These are phyloP conservation scores for Sorex fumeus DNA, from an alignment of 2,113 vertebrate species.

Conservation along the genomic window DNA sequence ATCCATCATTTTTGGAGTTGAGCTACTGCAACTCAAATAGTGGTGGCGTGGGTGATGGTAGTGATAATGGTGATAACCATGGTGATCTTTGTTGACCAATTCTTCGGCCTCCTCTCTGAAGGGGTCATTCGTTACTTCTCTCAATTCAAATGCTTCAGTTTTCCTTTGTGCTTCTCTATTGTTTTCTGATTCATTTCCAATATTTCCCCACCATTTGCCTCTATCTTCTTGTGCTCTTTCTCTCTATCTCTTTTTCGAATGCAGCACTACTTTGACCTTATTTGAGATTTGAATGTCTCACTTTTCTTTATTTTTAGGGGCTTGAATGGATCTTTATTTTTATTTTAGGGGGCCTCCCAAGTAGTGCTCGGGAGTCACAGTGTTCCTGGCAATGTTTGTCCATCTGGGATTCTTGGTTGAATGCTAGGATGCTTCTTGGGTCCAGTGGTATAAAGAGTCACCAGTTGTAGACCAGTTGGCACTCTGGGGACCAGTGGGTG, in stretches of 20 bases:
- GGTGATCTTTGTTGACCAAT: background rate
- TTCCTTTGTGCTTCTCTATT: background rate
- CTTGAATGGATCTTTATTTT: background rate
- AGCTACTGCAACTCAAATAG: background rate
- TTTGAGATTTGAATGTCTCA: background rate
- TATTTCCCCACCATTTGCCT: background rate
- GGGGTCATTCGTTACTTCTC: background rate
- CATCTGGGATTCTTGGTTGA: too few species aligned
- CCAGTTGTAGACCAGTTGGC: too few species aligned
- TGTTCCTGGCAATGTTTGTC: too few species aligned
- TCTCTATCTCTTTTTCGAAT: slow-evolving; percentile 21
- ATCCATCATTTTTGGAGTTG: background rate
- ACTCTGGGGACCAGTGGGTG: too few species aligned
- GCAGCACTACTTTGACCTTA: slow-evolving; percentile 20
- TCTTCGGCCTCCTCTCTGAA: background rate
- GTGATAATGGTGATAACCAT: too few species aligned
- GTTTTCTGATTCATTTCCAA: background rate
- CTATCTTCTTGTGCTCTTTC: background rate
- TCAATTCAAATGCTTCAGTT: background rate
- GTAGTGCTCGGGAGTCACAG: too few species aligned
- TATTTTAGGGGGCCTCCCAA: too few species aligned
- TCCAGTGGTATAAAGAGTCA: too few species aligned
- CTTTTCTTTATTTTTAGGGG: background rate
- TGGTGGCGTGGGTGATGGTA: background rate
- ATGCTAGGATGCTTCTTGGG: too few species aligned